phyloP scores from a whole-genome alignment of 2,113 vertebrate species.

The Leptosomus discolor region DNA sequence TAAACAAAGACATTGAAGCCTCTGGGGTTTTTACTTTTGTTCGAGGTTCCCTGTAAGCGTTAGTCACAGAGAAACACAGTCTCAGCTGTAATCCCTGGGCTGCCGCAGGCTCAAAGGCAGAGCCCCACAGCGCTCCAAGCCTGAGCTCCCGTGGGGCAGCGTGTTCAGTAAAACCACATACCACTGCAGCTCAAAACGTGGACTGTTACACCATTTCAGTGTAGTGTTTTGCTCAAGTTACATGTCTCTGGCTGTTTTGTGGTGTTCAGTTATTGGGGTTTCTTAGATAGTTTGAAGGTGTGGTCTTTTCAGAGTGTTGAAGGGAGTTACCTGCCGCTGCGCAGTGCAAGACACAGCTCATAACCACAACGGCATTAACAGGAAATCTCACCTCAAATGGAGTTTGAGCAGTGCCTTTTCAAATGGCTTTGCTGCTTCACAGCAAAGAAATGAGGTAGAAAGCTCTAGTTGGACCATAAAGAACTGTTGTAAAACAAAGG shows the following conservation, averaged over 20 bases:
- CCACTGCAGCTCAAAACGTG: too few species aligned
- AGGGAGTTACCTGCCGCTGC: not conserved
- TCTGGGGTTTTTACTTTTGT: not conserved
- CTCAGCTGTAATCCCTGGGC: not conserved
- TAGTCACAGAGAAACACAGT: not conserved
- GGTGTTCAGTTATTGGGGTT: not conserved
- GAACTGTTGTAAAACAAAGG: not conserved
- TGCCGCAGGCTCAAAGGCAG: not conserved
- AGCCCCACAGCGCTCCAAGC: not conserved
- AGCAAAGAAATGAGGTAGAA: not conserved
- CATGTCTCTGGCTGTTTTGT: not conserved
- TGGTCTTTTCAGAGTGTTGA: not conserved
- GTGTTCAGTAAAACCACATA: fast-evolving
- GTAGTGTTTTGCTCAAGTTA: not conserved
- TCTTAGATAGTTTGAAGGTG: not conserved
- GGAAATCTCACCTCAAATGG: not conserved
- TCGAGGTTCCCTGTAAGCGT: not conserved
- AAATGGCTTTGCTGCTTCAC: not conserved
- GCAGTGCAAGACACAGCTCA: not conserved
- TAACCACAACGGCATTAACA: not conserved
- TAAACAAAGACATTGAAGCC: not conserved
- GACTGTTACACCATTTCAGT: too few species aligned
- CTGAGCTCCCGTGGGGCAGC: fast-evolving
- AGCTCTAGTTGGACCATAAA: not conserved
- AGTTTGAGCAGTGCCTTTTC: not conserved